A percentile compares a stretch with the other conserved stretches of the same genome.
Conservation (phyloP, 2,888 invertebrate genomes). For the Gandaritis pyraliata region DNA sequence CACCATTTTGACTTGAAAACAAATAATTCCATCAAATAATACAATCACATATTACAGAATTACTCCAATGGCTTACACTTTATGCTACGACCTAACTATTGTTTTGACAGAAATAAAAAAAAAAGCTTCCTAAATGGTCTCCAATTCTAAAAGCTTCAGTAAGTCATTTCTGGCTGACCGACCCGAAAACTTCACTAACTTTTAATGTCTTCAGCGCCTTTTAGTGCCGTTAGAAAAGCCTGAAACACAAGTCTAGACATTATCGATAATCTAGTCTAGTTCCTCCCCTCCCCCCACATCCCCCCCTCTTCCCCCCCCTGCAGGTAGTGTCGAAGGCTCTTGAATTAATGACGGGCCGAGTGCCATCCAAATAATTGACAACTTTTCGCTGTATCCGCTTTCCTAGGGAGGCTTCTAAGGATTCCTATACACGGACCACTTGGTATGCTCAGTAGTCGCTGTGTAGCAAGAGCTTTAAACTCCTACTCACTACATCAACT, state of each 20-base stretch:
- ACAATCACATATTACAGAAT: too few relatives aligned
- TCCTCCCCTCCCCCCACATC: conserved; percentile 8
- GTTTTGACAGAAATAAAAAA: too few relatives aligned
- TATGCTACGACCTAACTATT: too few relatives aligned
- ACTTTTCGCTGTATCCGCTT: conserved; percentile 46
- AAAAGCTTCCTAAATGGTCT: too few relatives aligned
- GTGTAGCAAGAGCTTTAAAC: too few relatives aligned
- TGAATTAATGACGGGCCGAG: conserved; percentile 58
- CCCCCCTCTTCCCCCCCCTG: background rate
- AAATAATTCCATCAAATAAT: too few relatives aligned
- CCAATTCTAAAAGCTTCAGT: background rate
- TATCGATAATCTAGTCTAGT: conserved; percentile 23
- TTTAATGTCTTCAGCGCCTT: background rate
- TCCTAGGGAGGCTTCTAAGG: conserved; percentile 13
- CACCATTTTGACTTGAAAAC: too few relatives aligned
- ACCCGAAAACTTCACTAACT: background rate
- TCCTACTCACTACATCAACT: too few relatives aligned
- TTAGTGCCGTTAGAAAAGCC: background rate
- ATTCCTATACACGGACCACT: too few relatives aligned
- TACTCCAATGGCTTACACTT: too few relatives aligned
- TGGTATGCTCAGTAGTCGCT: too few relatives aligned
- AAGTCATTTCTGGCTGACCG: too few relatives aligned
- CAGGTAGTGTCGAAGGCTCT: conserved; percentile 41
- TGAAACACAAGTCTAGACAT: conserved; percentile 28
- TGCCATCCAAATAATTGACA: conserved; percentile 61